phyloP scores from a whole-genome alignment of 2,888 invertebrate species.

The Anagyrus pseudococci region DNA sequence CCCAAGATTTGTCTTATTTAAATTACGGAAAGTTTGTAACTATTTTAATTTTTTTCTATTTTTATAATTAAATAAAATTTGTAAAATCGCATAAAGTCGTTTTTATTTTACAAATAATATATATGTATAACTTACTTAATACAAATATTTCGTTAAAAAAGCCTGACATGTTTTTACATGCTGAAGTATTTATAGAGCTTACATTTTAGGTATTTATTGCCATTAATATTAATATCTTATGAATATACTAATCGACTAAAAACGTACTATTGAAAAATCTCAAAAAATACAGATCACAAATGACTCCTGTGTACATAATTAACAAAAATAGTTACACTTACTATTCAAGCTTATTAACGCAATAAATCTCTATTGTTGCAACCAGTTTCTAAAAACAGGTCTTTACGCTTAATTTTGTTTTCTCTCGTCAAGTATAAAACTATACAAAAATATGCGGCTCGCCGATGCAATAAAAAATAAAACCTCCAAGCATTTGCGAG shows the following conservation, averaged over 20 bases:
- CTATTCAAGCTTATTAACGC: constrained; percentile 6
- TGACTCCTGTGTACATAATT: constrained; percentile 20
- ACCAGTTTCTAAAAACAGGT: constrained; percentile 24
- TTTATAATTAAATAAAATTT: no score
- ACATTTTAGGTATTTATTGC: no score
- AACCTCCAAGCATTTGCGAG: constrained; percentile 23
- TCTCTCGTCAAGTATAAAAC: constrained; percentile 32
- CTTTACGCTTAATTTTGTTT: constrained; percentile 10
- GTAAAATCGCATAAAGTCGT: not conserved
- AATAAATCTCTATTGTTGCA: constrained; percentile 33
- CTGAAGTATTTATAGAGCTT: no score
- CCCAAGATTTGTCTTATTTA: not conserved
- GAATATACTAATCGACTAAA: no score
- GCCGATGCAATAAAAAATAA: constrained; percentile 32
- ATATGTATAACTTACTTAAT: not conserved
- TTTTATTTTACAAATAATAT: constrained; percentile 15
- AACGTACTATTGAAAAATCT: no score
- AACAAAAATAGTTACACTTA: constrained; percentile 17
- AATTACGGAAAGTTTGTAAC: not conserved
- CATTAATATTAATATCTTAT: no score
- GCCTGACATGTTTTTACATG: no score
- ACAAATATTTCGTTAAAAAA: no score
- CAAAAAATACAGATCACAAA: constrained; percentile 13
- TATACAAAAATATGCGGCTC: constrained; percentile 36
- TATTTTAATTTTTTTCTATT: not conserved